Percentiles rank a stretch among this genome's conserved stretches.
These are phyloP conservation scores for Oxygymnocypris stewartii DNA, from an alignment of 2,113 vertebrate species.

Conservation along the genomic window DNA sequence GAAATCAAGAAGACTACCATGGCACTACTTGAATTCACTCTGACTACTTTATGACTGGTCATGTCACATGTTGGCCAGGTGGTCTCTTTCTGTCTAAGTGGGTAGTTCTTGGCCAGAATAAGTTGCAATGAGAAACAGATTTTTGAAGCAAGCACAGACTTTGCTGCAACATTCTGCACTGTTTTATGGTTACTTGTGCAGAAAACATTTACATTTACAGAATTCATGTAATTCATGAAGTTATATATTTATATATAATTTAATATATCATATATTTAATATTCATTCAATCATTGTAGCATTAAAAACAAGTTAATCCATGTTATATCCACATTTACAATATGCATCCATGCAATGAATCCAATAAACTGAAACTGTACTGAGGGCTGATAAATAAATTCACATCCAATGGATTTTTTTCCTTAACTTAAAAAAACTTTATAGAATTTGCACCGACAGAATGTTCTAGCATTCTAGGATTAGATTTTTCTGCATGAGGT, in stretches of 20 bases:
- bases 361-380: background rate
- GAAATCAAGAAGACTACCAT: no score
- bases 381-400: background rate
- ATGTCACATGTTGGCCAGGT: background rate
- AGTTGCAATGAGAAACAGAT: background rate
- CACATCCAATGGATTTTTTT: background rate
- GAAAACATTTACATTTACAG: background rate
- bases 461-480: background rate
- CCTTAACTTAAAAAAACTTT: background rate
- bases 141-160: background rate
- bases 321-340: background rate
- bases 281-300: background rate
- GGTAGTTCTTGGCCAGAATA: background rate
- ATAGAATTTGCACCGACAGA: background rate
- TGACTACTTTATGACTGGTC: background rate
- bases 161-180: background rate
- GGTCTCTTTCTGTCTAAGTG: conserved; percentile 8
- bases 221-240: background rate
- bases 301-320: background rate
- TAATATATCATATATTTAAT: background rate
- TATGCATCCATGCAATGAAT: background rate
- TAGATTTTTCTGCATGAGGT: conserved; percentile 28
- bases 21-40: background rate
- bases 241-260: background rate
- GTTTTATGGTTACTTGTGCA: background rate